These are phyloP conservation scores for Gadus macrocephalus DNA, from an alignment of 2,113 vertebrate species.

Conservation along the genomic window DNA sequence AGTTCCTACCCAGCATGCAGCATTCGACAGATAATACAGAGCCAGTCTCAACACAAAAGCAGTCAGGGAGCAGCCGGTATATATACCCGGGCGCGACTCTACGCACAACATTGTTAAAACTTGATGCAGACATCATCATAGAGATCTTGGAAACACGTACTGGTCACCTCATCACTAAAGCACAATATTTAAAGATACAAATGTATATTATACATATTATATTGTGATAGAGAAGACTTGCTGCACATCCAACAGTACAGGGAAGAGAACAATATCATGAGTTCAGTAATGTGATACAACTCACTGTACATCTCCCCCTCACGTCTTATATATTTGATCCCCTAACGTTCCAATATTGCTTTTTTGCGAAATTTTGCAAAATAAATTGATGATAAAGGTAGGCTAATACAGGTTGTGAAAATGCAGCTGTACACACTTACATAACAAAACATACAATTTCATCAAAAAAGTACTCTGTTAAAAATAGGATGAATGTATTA, in stretches of 20 bases:
- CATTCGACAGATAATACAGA: conserved; percentile 39
- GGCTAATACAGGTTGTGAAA: background rate
- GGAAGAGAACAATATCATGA: conserved; percentile 35
- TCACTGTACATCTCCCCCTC: conserved; percentile 24
- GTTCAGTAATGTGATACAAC: conserved; percentile 25
- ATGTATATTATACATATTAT: background rate
- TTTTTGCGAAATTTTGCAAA: no score
- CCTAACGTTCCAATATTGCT: conserved; percentile 4
- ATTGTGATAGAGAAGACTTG: conserved; percentile 9
- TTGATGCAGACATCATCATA: conserved; percentile 40
- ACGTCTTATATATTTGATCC: background rate
- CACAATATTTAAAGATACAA: conserved; percentile 12
- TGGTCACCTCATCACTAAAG: conserved; percentile 19
- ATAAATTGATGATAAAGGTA: no score
- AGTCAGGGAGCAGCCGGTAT: conserved; percentile 14
- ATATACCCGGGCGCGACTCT: background rate
- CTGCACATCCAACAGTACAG: conserved; percentile 35
- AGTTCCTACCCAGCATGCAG: conserved; percentile 43
- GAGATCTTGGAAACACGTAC: conserved; percentile 11
- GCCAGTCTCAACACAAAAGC: conserved; percentile 16
- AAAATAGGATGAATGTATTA: no score
- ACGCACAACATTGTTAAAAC: conserved; percentile 23
- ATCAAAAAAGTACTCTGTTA: no score
- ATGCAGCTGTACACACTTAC: no score
- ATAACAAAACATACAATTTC: no score